These are phyloP conservation scores for Alces alces DNA, from an alignment of 2,113 vertebrate genomes.

Conservation along the genomic window DNA sequence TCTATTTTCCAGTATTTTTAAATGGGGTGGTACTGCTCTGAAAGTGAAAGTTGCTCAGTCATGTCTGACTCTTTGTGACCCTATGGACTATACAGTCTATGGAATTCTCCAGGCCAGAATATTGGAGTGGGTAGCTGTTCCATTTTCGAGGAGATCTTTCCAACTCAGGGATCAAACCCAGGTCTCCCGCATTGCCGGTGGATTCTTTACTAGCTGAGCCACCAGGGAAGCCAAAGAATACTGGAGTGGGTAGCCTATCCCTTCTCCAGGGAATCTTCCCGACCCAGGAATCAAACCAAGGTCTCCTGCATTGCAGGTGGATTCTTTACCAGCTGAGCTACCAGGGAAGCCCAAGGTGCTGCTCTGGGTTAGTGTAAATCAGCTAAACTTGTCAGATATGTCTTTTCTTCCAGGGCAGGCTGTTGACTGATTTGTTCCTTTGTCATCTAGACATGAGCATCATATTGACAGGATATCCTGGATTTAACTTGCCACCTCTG, in stretches of 20 bases:
- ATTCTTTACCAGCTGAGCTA: neutral
- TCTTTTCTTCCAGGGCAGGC: slow-evolving; percentile 7
- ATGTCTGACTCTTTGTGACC: neutral
- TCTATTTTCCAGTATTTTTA: slow-evolving; percentile 36
- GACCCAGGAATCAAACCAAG: no score
- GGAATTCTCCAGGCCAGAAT: neutral
- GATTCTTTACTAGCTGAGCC: neutral
- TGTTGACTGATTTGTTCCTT: slow-evolving; percentile 35
- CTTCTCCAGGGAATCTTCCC: neutral
- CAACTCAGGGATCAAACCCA: neutral
- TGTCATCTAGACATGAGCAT: neutral
- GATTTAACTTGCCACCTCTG: neutral
- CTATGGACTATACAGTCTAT: neutral
- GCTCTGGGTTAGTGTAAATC: slow-evolving; percentile 36
- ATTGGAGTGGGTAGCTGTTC: neutral
- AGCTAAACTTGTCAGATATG: neutral
- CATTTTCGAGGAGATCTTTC: neutral
- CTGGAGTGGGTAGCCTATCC: neutral
- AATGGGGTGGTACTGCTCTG: slow-evolving; percentile 18
- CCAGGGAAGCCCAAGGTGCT: neutral
- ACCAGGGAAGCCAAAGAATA: neutral
- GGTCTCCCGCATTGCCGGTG: neutral
- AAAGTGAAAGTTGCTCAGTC: neutral
- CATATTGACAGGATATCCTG: neutral
- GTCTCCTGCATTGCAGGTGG: no score